Base-by-base conservation (phyloP, 2,888 invertebrate species). In the Tridacna crocea region DNA sequence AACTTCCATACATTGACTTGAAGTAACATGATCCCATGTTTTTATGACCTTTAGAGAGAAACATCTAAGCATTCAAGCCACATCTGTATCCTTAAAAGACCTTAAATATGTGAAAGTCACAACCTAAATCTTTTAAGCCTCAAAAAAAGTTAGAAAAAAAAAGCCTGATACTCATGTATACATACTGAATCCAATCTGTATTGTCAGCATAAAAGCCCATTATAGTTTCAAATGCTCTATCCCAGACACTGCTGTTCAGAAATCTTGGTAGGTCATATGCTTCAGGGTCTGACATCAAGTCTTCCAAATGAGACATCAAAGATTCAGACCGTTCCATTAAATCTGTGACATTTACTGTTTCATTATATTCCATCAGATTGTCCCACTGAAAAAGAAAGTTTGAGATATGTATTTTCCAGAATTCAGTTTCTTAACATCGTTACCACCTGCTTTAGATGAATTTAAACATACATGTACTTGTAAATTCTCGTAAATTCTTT, bases 191-290 rank as follows among this genome's bases (percentile, higher is more conserved):
- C 70, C 70, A 70, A 70, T 70, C 70, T 26, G 26, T 70, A 22
- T 70, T 70, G 13, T 70, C 51, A 24, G 46, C 70, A 70, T 47
- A 70, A 70, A 47, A 70, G 15, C 47, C 70, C 70, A 70, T 70
- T 19, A 70, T 51, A 17, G 70, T 70, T 24, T 70, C 51, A n/a
- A 70, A 22, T 24, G 78, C 68, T 26, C 78, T 60, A 15, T 48
- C 65, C 86, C 86, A 86, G n/a, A 74, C 58, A 13, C 68, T 63
- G 27, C 36, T 63, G 36, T 83, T 76, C 47, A 83, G 47, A 47
- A 83, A 83, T 19, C 66, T 36, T 22, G 86, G 86, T 0, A 82
- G 46, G 19, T 8, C 24, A 15, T 60, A 26, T 17, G 55, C 36
- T 0, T 72, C 79, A 15, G 17, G 27, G 10, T 17, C n/a, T 2